These are phyloP conservation scores for Salvelinus sp. DNA, from an alignment of 2,113 vertebrate genomes.

Conservation along the genomic window DNA sequence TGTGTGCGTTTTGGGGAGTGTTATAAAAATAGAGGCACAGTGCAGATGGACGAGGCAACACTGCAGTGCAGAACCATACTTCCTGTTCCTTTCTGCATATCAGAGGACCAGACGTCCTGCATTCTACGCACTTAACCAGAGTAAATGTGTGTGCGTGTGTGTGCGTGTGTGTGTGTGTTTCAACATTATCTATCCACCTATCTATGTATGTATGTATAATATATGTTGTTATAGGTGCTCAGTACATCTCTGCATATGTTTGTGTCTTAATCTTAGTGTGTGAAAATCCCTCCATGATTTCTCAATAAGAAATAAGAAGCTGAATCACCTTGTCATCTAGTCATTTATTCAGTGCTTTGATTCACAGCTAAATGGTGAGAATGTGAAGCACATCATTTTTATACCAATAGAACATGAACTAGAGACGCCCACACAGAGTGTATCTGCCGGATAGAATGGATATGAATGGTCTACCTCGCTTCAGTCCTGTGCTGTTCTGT, in stretches of 20 bases:
- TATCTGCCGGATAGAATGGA: slow-evolving; percentile 34
- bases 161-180: background rate
- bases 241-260: too few species aligned
- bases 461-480: slow-evolving; percentile 18
- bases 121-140: background rate
- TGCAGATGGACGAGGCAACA: background rate
- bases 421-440: slow-evolving; percentile 43
- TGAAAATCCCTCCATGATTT: too few species aligned
- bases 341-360: slow-evolving; percentile 12
- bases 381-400: slow-evolving; percentile 51
- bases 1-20: background rate
- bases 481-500: slow-evolving; percentile 29
- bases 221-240: too few species aligned
- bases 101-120: background rate
- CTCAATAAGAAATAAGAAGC: background rate
- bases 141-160: slow-evolving; percentile 1
- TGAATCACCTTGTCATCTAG: slow-evolving; percentile 1
- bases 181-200: background rate
- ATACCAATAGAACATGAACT: slow-evolving; percentile 48
- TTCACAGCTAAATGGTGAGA: slow-evolving; percentile 28
- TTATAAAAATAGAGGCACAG: background rate
- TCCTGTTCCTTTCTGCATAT: slow-evolving; percentile 11
- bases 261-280: too few species aligned
- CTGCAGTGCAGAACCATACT: background rate
- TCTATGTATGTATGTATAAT: background rate